Conservation (phyloP, 2,797 vertebrate species). For the Lithobates sylvaticus region DNA sequence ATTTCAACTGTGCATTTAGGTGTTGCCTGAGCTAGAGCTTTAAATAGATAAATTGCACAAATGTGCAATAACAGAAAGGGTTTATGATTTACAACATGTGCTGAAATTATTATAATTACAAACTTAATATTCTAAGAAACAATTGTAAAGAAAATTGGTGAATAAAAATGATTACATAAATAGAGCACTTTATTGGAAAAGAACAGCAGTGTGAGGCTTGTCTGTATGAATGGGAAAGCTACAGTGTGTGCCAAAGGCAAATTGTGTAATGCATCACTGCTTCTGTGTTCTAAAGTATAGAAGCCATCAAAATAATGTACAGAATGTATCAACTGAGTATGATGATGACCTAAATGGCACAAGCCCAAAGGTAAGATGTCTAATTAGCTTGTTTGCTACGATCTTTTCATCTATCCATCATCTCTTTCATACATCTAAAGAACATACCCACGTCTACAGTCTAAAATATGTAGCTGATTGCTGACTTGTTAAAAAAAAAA, state of each 20-base stretch:
- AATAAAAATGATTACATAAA: conserved; percentile 12
- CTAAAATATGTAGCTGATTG: no score
- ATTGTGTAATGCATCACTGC: conserved; percentile 17
- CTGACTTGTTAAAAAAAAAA: no score
- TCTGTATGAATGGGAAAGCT: background rate
- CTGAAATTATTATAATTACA: background rate
- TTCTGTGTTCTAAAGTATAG: background rate
- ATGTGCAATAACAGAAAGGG: background rate
- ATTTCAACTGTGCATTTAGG: background rate
- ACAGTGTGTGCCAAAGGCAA: conserved; percentile 9
- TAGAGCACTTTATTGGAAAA: background rate
- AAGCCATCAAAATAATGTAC: background rate
- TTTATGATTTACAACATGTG: conserved; percentile 11
- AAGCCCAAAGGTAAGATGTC: background rate
- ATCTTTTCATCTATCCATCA: background rate
- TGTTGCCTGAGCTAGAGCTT: background rate
- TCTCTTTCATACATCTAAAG: background rate
- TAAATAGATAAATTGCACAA: background rate
- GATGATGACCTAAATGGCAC: background rate
- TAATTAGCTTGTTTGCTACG: background rate
- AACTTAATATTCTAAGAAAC: conserved; percentile 11
- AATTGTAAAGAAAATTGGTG: background rate
- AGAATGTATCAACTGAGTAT: background rate
- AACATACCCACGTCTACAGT: background rate
- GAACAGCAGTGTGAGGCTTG: background rate